Conservation (phyloP, 2,797 vertebrate genomes). For the Myotis myotis region DNA sequence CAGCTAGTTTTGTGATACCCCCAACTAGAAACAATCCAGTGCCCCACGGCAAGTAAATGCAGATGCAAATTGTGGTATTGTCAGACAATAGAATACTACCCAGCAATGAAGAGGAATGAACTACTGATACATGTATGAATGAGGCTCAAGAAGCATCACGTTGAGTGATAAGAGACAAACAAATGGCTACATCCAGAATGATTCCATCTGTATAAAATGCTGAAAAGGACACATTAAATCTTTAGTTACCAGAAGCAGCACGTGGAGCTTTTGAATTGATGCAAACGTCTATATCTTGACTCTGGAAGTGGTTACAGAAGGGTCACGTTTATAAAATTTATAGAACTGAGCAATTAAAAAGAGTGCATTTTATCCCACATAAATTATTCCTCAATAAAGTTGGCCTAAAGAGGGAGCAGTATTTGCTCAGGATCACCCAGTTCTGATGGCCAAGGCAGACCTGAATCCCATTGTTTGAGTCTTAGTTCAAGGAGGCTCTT, state of each 20-base stretch:
- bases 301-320: not conserved
- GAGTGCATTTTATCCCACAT: not conserved
- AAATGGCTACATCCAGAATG: not conserved
- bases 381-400: not conserved
- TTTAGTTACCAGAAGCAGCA: not conserved
- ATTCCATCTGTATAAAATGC: conserved; percentile 14
- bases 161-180: not conserved
- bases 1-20: not conserved
- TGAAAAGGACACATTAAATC: not conserved
- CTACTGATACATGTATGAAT: not conserved
- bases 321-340: not conserved
- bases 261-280: not conserved
- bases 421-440: not conserved
- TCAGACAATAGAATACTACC: not conserved
- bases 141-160: not conserved
- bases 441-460: not conserved
- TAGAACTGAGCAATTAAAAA: not conserved
- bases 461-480: not conserved
- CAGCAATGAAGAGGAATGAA: not conserved
- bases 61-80: not conserved
- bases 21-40: not conserved
- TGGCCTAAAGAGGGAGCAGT: not conserved
- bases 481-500: not conserved
- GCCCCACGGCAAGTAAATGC: not conserved
- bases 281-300: not conserved